Percentiles rank a stretch among this genome's conserved stretches.
Conservation (phyloP, 2,113 vertebrate species). For the Silurus asotus region DNA sequence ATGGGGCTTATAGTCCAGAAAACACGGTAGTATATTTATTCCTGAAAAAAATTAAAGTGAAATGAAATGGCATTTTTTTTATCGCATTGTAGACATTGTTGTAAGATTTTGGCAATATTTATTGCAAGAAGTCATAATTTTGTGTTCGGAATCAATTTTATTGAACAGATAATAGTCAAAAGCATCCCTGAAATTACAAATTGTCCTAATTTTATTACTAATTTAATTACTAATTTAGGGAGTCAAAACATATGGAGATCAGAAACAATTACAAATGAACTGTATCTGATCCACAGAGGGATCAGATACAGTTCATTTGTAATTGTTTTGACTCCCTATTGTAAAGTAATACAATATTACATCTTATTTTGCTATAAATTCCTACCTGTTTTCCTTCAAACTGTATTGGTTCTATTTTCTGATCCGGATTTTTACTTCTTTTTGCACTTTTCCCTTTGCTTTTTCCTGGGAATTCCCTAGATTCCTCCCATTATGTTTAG, state of each 20-base stretch:
- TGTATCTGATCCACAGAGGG: conserved; percentile 23
- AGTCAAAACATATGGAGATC: too few relatives aligned
- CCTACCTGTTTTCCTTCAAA: not conserved
- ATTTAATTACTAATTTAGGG: too few relatives aligned
- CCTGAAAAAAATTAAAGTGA: not conserved
- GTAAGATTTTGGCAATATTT: not conserved
- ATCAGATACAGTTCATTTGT: not conserved
- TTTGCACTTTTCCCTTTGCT: not conserved
- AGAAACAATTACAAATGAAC: too few relatives aligned
- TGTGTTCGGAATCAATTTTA: not conserved
- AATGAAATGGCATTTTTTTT: not conserved
- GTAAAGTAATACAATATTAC: not conserved
- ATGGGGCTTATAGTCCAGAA: too few relatives aligned
- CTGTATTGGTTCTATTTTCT: not conserved
- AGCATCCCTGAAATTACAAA: not conserved
- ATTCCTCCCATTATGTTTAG: not conserved
- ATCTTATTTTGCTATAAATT: not conserved
- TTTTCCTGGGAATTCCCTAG: not conserved
- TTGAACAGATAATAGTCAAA: not conserved
- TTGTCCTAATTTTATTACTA: not conserved
- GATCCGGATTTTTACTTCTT: not conserved
- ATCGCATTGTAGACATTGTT: not conserved
- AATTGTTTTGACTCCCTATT: not conserved
- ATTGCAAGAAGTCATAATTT: not conserved
- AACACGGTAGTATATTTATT: not conserved